Evolutionary conservation across 2,797 vertebrate species (phyloP).

Genomic region (Sebastes trivittatus): DNA sequence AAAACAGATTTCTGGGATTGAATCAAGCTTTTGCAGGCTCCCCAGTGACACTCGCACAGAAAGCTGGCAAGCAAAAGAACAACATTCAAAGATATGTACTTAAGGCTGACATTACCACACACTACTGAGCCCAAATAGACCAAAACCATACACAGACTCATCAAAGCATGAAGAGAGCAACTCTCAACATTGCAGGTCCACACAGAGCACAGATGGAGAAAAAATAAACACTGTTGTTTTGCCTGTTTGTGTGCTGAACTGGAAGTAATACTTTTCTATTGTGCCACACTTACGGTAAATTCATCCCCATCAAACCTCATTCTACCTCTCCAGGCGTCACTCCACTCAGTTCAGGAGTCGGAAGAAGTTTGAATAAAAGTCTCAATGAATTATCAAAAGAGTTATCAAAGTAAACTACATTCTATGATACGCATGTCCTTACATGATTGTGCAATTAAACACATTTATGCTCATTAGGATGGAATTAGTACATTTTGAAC

Average conservation of each 20-base stretch:
- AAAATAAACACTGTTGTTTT: not conserved
- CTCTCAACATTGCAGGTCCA: not conserved
- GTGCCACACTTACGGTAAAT: not conserved
- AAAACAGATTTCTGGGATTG: not conserved
- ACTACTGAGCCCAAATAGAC: not conserved
- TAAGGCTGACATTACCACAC: not conserved
- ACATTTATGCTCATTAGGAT: not conserved
- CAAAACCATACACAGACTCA: not conserved
- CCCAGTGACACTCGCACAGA: not conserved
- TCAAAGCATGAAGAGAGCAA: not conserved
- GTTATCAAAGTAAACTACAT: not conserved
- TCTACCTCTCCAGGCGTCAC: not conserved
- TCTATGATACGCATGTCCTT: not conserved
- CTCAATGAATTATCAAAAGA: not conserved
- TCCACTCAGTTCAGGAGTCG: not conserved
- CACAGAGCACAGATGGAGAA: not conserved
- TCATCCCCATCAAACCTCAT: not conserved
- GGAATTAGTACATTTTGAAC: not conserved
- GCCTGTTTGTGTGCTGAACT: not conserved
- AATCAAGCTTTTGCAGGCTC: not conserved
- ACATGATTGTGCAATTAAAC: not conserved
- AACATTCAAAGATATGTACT: not conserved
- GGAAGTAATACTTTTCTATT: not conserved
- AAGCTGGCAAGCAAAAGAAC: not conserved
- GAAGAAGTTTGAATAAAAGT: not conserved